Evolutionary conservation across 2,113 vertebrate genomes (phyloP), one percentile per base, ranked within the genome.

Genomic region (Phalacrocorax pelagicus): DNA sequence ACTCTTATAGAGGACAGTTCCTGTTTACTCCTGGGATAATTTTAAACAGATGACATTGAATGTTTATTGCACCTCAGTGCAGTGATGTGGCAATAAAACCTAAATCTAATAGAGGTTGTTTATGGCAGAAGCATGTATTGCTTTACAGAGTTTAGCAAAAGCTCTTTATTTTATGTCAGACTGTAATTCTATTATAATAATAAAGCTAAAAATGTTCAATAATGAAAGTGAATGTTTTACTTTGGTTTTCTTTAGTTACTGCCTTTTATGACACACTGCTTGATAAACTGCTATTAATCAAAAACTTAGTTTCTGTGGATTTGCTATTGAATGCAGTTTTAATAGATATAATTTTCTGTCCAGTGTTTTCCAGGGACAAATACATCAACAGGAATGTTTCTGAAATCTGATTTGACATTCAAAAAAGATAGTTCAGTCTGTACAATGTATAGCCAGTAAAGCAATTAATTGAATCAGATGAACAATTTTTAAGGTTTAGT

Each of bases 1-100:
- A 98, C 98, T 98, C 98, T 98, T 98, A 98, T 97, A 98, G 97
- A 98, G 98, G 97, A 97, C 95, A 98, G 97, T 98, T 99, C 97
- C 97, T 98, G 98, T 98, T 98, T 98, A 98, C 92, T 97, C 97
- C 97, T 98, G 98, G 98, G 97, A 98, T 98, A 98, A 98, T 98
- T 98, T 95, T 95, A 95, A 98, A 97, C 97, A 98, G 97, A 98
- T 98, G 97, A 98, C 98, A 98, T 97, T 99, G 97, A 98, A 98
- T 98, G 98, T 98, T 98, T 98, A 98, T 98, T 98, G 98, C 98
- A 98, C 98, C 96, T 98, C 98, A 98, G 98, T 98, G 98, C 98
- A 98, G 98, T 98, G 98, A 98, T 98, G 98, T 98, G 98, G 98
- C 98, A 99, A 99, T 99, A 99, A 99, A 98, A 98, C 90, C 96